A percentile compares a stretch with the other conserved stretches of the same genome.
Evolutionary conservation across 2,113 vertebrate species (phyloP).

Genomic region (Heliornis fulica): DNA sequence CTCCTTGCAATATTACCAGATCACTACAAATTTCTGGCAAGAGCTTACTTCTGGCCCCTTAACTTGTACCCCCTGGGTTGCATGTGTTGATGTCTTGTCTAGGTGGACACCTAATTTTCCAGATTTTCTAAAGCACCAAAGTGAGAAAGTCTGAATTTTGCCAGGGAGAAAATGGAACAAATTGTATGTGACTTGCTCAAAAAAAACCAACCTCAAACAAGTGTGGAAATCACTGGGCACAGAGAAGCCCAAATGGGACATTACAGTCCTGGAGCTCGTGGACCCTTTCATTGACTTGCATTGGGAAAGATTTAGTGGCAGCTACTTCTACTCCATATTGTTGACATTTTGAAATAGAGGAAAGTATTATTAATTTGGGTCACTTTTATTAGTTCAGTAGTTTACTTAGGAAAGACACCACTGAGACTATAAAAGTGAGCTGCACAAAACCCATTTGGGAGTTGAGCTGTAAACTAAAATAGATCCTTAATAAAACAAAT

Average conservation of each 20-base stretch:
- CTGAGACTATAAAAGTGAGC: background rate
- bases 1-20: background rate
- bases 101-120: background rate
- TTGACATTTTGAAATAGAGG: background rate
- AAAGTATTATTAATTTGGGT: background rate
- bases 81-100: background rate
- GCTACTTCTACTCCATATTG: background rate
- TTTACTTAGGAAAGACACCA: background rate
- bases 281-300: background rate
- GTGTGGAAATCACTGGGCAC: background rate
- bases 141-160: background rate
- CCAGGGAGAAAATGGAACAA: background rate
- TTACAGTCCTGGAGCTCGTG: background rate
- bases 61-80: background rate
- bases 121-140: background rate
- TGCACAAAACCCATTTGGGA: background rate
- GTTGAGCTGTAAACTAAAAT: background rate
- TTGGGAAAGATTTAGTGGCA: background rate
- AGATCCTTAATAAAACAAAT: background rate
- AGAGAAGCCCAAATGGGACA: background rate
- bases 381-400: background rate
- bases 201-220: too few species aligned
- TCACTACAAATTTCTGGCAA: background rate
- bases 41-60: background rate
- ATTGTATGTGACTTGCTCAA: background rate